A percentile compares a stretch with the other conserved stretches of the same genome.
These are phyloP conservation scores for Tribolium castaneum DNA, from an alignment of 1,140 invertebrate genomes.

Conservation along the genomic window DNA sequence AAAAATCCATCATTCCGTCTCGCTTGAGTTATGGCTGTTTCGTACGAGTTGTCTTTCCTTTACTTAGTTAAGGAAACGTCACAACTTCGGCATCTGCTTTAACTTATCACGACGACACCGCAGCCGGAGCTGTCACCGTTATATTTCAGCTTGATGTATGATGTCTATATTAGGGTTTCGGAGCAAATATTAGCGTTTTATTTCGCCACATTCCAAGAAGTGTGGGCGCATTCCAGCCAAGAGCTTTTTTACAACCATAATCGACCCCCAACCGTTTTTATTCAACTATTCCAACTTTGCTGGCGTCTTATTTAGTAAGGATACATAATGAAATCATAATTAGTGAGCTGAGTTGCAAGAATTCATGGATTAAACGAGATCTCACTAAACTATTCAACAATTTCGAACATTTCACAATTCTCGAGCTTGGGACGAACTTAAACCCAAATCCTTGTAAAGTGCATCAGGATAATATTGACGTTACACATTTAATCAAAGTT, in stretches of 20 bases:
- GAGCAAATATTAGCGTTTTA: slow-evolving; percentile 24
- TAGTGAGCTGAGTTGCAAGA: not conserved
- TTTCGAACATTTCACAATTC: not conserved
- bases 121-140: not conserved
- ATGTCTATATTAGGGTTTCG: not conserved
- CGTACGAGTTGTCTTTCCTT: slow-evolving; percentile 31
- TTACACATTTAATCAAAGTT: slow-evolving; percentile 10
- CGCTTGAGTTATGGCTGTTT: slow-evolving; percentile 25
- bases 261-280: no score
- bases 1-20: slow-evolving; percentile 35
- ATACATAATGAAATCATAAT: no score
- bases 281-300: not conserved
- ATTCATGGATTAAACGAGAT: not conserved
- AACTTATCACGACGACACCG: not conserved
- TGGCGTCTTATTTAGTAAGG: not conserved
- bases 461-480: slow-evolving; percentile 20
- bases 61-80: slow-evolving; percentile 22
- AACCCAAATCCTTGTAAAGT: not conserved
- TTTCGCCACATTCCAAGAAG: not conserved
- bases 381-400: not conserved
- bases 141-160: not conserved
- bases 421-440: not conserved
- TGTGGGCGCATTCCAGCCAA: not conserved
- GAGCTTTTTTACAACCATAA: not conserved
- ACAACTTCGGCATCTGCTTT: slow-evolving; percentile 7